Conservation (phyloP, 2,113 vertebrate genomes). For the Polyodon spathula region DNA sequence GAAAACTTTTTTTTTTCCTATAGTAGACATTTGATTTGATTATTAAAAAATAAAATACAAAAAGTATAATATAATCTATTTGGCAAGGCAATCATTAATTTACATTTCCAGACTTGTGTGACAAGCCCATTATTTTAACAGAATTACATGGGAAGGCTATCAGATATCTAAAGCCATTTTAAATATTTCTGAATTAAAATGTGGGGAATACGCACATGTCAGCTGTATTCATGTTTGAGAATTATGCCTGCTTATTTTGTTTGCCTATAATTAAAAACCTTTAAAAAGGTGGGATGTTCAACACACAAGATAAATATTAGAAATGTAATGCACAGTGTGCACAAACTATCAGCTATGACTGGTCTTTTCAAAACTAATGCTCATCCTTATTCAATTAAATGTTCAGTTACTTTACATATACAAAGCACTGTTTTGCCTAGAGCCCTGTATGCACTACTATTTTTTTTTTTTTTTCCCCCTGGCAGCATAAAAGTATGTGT, state of each 20-base stretch:
- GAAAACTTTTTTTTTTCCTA: conserved; percentile 30
- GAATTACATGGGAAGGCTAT: conserved; percentile 34
- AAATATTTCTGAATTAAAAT: conserved; percentile 15
- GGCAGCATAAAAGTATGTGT: too few species aligned
- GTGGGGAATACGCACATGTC: conserved; percentile 8
- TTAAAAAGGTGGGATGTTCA: too few species aligned
- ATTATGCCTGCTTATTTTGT: conserved; percentile 8
- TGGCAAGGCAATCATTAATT: conserved; percentile 43
- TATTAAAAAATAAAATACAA: conserved; percentile 39
- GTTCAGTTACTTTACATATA: too few species aligned
- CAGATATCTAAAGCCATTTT: conserved; percentile 28
- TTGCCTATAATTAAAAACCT: conserved; percentile 4
- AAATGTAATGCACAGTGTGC: too few species aligned
- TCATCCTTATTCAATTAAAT: too few species aligned
- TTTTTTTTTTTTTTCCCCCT: too few species aligned
- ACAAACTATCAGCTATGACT: too few species aligned
- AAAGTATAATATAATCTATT: conserved; percentile 10
- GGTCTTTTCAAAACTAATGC: too few species aligned
- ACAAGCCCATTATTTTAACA: conserved; percentile 58
- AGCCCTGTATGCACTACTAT: too few species aligned
- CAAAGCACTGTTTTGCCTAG: too few species aligned
- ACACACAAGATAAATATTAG: too few species aligned
- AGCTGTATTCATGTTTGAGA: conserved; percentile 13
- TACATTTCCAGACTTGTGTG: conserved; percentile 37
- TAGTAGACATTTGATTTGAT: conserved; percentile 58